Percentiles rank a stretch among this genome's conserved stretches.
Conservation (phyloP, 2,888 invertebrate species). For the Papilio elwesi region DNA sequence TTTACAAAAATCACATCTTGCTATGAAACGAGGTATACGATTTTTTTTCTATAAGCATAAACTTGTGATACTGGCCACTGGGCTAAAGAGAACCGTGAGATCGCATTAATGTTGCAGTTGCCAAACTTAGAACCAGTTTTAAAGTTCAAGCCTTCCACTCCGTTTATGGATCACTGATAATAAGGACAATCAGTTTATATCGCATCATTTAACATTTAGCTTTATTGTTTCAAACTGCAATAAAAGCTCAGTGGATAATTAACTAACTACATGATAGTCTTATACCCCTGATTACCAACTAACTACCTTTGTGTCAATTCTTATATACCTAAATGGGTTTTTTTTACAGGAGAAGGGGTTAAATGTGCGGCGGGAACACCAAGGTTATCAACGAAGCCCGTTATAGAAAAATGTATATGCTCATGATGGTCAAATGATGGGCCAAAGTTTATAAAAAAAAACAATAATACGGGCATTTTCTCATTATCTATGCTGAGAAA, state of each 20-base stretch:
- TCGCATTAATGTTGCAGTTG: slow-evolving; percentile 17
- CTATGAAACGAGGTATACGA: no score
- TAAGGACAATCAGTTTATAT: slow-evolving; percentile 16
- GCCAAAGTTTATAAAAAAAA: no score
- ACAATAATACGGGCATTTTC: no score
- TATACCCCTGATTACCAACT: neutral
- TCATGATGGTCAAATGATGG: no score
- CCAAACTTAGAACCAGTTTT: slow-evolving; percentile 28
- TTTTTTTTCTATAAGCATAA: neutral
- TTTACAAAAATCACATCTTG: no score
- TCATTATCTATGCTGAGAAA: no score
- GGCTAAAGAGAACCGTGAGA: neutral
- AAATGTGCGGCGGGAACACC: no score
- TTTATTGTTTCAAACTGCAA: neutral
- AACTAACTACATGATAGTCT: neutral
- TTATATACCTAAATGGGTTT: no score
- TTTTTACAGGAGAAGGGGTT: no score
- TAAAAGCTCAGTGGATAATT: neutral
- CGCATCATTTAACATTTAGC: slow-evolving; percentile 3
- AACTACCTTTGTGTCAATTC: neutral
- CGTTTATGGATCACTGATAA: slow-evolving; percentile 13
- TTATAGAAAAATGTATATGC: no score
- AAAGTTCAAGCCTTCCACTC: slow-evolving; percentile 26
- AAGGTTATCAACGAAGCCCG: no score
- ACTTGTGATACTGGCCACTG: neutral